A percentile compares a stretch with the other conserved stretches of the same genome.
Conservation (phyloP, 2,888 invertebrate species). For the Eristalis intricaria region DNA sequence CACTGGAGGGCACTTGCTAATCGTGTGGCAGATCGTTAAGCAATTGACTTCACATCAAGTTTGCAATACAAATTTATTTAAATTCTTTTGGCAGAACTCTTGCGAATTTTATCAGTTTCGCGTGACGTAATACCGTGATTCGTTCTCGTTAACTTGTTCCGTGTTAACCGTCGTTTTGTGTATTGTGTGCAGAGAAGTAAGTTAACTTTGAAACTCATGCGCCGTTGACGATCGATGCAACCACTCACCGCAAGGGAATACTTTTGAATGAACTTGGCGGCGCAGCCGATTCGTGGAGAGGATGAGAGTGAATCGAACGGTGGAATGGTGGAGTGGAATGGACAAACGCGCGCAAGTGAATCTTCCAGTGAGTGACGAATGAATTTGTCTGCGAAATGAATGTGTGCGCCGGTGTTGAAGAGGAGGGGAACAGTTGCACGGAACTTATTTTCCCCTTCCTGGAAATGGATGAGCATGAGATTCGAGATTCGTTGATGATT, state of each 20-base stretch:
- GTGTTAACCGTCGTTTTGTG: slow-evolving; percentile 12
- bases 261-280: slow-evolving; percentile 59
- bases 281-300: slow-evolving; percentile 28
- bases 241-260: slow-evolving; percentile 56
- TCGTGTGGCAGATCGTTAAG: slow-evolving; percentile 36
- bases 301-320: slow-evolving; percentile 34
- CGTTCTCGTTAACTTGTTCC: neutral
- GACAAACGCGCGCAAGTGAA: slow-evolving; percentile 38
- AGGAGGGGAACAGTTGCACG: neutral
- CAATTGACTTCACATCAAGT: slow-evolving; percentile 40
- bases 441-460: neutral
- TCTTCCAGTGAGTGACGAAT: slow-evolving; percentile 42
- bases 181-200: slow-evolving; percentile 5
- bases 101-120: slow-evolving; percentile 34
- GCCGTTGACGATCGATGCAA: slow-evolving; percentile 45
- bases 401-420: neutral
- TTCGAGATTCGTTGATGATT: slow-evolving; percentile 25
- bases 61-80: slow-evolving; percentile 49
- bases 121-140: slow-evolving; percentile 33
- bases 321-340: slow-evolving; percentile 13
- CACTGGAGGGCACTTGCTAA: slow-evolving; percentile 29
- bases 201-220: slow-evolving; percentile 46
- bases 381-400: slow-evolving; percentile 28
- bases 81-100: slow-evolving; percentile 16
- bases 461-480: neutral